Base-by-base conservation (phyloP, 2,113 vertebrate species). In the Lepus europaeus region DNA sequence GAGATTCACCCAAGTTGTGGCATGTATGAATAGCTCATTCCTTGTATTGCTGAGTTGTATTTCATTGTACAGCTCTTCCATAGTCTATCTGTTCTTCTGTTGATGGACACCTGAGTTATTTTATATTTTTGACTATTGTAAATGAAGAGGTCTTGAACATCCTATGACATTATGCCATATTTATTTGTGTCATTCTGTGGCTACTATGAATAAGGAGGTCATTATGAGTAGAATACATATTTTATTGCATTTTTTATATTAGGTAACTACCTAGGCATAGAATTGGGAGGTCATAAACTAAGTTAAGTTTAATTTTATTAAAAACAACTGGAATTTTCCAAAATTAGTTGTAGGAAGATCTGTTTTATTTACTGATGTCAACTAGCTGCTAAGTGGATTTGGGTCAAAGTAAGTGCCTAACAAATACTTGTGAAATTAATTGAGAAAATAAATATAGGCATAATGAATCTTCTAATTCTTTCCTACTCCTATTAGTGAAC, bases 361-460 rank as follows among this genome's bases (percentile, higher is more conserved):
- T 87, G 20, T 80, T 84, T 88, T 81, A 14, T 79, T 96, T 90
- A 33, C 9, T 61, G 31, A 89, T 8, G 45, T 63, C 25, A 84
- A 17, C 29, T 29, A 73, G n/a, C 11, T 49, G 83, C 9, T 70
- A 56, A 80, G 59, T 69, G 39, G 83, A 39, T 92, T 69, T 95
- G 63, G 36, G 64, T 70, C 14, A 69, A 70, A 64, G 14, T 76
- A 73, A 86, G 23, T 49, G 33, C 9, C 31, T 53, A 80, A 68
- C 79, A 85, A 93, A 84, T 70, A 84, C 56, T 63, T 61, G 31
- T 93, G 92, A 82, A 83, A 77, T 87, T 89, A 85, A 88, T 76
- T 69, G 8, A 73, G 73, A 85, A 94, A 51, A 85, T 51, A 45
- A 88, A 76, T 81, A 31, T 70, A 36, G 25, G 29, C 31, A 45